These are phyloP conservation scores for Sciurus vulgaris DNA, from an alignment of 2,797 vertebrate species.

Conservation along the genomic window DNA sequence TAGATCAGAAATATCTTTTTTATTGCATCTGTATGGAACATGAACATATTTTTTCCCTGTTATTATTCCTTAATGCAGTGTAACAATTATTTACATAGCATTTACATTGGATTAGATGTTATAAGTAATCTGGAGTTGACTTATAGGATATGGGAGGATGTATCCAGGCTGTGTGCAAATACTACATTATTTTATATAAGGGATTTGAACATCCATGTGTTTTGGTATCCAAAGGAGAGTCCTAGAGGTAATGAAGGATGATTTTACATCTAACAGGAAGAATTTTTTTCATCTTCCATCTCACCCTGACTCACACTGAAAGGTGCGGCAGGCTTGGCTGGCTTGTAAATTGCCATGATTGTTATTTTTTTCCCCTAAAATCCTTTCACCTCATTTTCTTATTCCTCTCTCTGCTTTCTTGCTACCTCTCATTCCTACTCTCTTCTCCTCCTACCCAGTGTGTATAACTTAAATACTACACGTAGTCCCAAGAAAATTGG, in stretches of 20 bases:
- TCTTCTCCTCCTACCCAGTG: not conserved
- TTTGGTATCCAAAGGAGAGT: not conserved
- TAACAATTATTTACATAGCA: too few relatives aligned
- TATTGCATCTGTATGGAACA: too few relatives aligned
- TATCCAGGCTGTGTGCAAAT: not conserved
- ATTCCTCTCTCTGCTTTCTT: not conserved
- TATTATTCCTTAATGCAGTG: too few relatives aligned
- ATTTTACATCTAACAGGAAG: not conserved
- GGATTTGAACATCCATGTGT: not conserved
- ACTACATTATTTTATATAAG: not conserved
- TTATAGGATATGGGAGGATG: not conserved
- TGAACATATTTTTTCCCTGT: too few relatives aligned
- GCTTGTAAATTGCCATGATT: not conserved
- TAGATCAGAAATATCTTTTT: too few relatives aligned
- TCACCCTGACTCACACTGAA: not conserved
- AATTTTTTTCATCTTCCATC: not conserved
- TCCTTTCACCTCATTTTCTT: not conserved
- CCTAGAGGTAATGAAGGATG: not conserved
- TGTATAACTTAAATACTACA: not conserved
- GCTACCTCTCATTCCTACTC: not conserved
- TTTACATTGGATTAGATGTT: too few relatives aligned
- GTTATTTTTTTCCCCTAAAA: not conserved
- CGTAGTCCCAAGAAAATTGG: not conserved
- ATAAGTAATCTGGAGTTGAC: not conserved
- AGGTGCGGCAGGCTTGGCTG: not conserved